phyloP scores from a whole-genome alignment of 2,888 invertebrate species.

The Nephrotoma guestfalica region DNA sequence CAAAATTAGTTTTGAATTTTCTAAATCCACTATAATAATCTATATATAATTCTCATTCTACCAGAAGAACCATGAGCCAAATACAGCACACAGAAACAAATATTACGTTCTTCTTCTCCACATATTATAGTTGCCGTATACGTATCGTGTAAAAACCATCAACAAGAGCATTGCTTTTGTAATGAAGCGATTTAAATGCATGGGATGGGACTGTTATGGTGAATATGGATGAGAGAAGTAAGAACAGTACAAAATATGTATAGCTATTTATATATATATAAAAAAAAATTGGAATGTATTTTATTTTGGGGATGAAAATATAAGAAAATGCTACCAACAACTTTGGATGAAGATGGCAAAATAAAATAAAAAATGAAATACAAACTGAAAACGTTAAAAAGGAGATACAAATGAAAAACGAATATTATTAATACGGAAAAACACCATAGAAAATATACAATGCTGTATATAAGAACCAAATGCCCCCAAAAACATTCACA shows the following conservation, averaged over 20 bases:
- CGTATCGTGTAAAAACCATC: constrained; percentile 3
- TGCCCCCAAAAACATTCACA: background rate
- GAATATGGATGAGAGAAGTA: constrained; percentile 1
- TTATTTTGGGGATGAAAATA: background rate
- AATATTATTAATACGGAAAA: background rate
- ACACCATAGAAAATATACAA: background rate
- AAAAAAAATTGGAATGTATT: background rate
- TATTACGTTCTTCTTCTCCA: background rate
- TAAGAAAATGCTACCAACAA: background rate
- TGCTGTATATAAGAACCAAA: background rate
- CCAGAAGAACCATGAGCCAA: background rate
- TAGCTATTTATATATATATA: background rate
- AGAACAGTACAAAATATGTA: background rate
- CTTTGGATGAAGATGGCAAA: background rate
- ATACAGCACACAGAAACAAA: background rate
- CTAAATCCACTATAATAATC: background rate
- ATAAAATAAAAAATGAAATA: background rate
- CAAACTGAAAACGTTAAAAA: background rate
- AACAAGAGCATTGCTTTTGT: constrained; percentile 5
- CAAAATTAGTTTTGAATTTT: background rate
- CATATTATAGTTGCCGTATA: background rate
- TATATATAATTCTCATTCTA: background rate
- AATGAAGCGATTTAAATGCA: constrained; percentile 8
- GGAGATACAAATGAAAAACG: background rate
- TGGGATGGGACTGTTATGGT: constrained; percentile 6